Base-by-base conservation (phyloP, 2,797 vertebrate species). In the Etheostoma perlongum region DNA sequence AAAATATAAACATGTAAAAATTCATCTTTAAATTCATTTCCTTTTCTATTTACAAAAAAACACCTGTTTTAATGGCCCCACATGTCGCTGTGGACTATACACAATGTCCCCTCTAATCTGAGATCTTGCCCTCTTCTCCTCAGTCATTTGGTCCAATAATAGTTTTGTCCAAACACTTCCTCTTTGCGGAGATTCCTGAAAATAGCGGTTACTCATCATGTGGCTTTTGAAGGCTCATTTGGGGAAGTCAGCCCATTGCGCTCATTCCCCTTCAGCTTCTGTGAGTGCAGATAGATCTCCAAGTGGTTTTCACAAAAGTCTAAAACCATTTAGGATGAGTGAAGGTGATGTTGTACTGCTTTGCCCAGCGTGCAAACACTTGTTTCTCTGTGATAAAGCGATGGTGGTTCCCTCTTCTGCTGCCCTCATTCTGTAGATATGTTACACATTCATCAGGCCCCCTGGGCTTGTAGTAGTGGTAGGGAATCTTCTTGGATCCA, bases 351-450 rank as follows among this genome's bases (percentile, higher is more conserved):
- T 99, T 98, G 79, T 99, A 99, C 75, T 93, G 95, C 85, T 95
- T 91, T 9, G 98, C 97, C 98, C 98, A 99, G 83, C 95, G 96
- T 21, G 96, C 95, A 68, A 99, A 99, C 91, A 99, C 98, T 27
- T 95, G 95, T 79, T 99, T 99, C 94, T 99, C 98, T 0, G 98
- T 99, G 88, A 99, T 98, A 90, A 99, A 99, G 83, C 98, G 98
- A 80, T 99, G 98, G 93, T 99, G 98, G 86, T 97, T 96, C 64
- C 98, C 98, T 79, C 92, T 92, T 46, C 91, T 96, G 73, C 96
- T 94, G 63, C 93, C 94, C 79, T 99, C 98, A 0, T 98, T 97
- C 95, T 97, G 96, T 65, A 98, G 90, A 87, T 98, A 99, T 5
- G 96, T 99, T 0, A 95, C 64, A 75, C 98, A 99, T 84, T 99